Evolutionary conservation across 53 echinoderm and acorn worm species (phyloP), one percentile per base, ranked within the genome.

Genomic region (Astropecten irregularis): DNA sequence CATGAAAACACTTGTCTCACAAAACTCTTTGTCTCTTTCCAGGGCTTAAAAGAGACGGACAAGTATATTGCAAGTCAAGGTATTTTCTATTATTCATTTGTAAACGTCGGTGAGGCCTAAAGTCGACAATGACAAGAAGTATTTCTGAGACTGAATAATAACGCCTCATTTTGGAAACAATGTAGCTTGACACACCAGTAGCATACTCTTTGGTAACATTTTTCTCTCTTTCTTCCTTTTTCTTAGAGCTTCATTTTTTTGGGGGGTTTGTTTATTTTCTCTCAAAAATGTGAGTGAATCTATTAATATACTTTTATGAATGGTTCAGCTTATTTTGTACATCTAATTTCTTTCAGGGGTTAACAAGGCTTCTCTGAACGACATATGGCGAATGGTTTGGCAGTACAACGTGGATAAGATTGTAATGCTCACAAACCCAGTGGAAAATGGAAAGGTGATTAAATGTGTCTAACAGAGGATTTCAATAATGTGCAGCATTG

Each of bases 341-440:
- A 16, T 52, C 13, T 9, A 15, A 9, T n/a, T 52, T 9, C 19
- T n/a, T 9, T n/a, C 11, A 52, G 52, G 52, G 16, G 14, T n/a
- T 16, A 52, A 52, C 52, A 52, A 52, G 16, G 52, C 52, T 23
- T 58, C 4, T n/a, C 9, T 58, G 20, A 26, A 22, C 7, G 58
- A 58, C 58, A 58, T 58, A 4, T 58, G 58, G 58, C 58, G 58
- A 3, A 58, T 58, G 58, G 58, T 58, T 9, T 58, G 58, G 58
- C 58, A 58, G 58, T 27, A 16, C 16, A 52, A 52, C 19, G 52
- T 82, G 35, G 86, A 68, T 16, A 76, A 83, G n/a, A 90, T 93
- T 40, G 86, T 93, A 47, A 93, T 93, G 90, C 79, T 93, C 34
- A 88, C 93, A 0, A 93, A 93, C 25, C 58, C 58, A 4, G 58